Conservation (phyloP, 2,113 vertebrate genomes). For the Lynx canadensis region DNA sequence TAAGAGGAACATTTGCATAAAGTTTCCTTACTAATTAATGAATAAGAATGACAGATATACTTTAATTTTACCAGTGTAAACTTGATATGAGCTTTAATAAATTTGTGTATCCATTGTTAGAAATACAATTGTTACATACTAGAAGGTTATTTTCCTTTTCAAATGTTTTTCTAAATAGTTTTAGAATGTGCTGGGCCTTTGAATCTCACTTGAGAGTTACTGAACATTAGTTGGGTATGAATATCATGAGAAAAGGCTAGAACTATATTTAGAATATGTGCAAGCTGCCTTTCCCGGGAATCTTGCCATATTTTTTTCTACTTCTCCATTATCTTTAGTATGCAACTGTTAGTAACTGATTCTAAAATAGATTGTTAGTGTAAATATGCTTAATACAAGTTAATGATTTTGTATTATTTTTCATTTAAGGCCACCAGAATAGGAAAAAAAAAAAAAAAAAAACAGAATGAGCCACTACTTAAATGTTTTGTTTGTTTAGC, state of each 20-base stretch:
- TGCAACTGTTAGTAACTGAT: constrained; percentile 21
- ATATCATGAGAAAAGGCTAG: constrained; percentile 22
- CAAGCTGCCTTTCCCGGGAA: constrained; percentile 1
- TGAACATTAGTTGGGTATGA: background rate
- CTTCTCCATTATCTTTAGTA: constrained; percentile 53
- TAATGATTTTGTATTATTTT: constrained; percentile 2
- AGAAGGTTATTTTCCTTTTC: background rate
- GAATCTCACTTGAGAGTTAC: background rate
- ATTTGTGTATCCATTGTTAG: background rate
- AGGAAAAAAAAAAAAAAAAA: too few relatives aligned
- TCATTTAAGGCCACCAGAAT: constrained; percentile 40
- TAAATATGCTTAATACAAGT: constrained; percentile 7
- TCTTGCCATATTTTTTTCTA: background rate
- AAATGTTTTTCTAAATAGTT: background rate
- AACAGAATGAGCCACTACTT: constrained; percentile 36
- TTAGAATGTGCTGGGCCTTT: background rate
- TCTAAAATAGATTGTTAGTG: background rate
- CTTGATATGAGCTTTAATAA: background rate
- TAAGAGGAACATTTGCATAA: background rate
- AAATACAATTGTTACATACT: background rate
- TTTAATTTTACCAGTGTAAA: background rate
- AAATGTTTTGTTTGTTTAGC: background rate
- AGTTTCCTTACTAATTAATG: background rate
- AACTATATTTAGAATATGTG: constrained; percentile 24
- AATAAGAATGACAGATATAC: background rate